Evolutionary conservation across 2,888 invertebrate species (phyloP), one percentile per base, ranked within the genome.

Genomic region (Gymnoscelis rufifasciata): DNA sequence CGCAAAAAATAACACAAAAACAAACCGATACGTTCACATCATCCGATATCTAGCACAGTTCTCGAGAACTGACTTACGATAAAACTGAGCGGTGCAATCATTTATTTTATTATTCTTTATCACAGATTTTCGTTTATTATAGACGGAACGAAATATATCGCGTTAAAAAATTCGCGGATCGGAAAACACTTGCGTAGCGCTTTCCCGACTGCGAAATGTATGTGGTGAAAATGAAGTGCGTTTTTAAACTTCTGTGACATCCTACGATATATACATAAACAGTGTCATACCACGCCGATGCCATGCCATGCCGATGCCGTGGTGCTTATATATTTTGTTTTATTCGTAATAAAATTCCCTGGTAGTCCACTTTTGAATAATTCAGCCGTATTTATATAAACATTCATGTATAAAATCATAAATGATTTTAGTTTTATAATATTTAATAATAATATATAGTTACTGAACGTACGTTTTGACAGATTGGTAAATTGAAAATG

Each of bases 71-170:
- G 10, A 38, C 38, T 28, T 15, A 33, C 15, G 12, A 37, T 41
- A 38, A 35, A 43, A 31, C 14, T 12, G 15, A 5, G 29, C 26
- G 28, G 36, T 11, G 23, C 26, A 23, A 24, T 23, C 26, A 37
- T 48, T 48, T 41, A 46, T 36, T 43, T 43, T 35, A 38, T 35
- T 38, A 15, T 35, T 48, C 38, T 47, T 60, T 63, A 66, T 63
- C 61, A 59, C 53, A 42, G 36, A 62, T 54, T 59, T 50, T 41
- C 31, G 30, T 56, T 49, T 47, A 57, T 60, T 61, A 60, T 57
- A 37, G 48, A 56, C 55, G 41, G 52, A 54, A 55, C 51, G 56
- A 57, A 58, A 57, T 64, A 63, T 58, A 53, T 58, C 39, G 43
- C 42, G 57, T 61, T 64, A 62, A 60, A 38, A 30, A 62, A 56